phyloP scores from a whole-genome alignment of 2,888 invertebrate genomes.

The Mythimna impura region DNA sequence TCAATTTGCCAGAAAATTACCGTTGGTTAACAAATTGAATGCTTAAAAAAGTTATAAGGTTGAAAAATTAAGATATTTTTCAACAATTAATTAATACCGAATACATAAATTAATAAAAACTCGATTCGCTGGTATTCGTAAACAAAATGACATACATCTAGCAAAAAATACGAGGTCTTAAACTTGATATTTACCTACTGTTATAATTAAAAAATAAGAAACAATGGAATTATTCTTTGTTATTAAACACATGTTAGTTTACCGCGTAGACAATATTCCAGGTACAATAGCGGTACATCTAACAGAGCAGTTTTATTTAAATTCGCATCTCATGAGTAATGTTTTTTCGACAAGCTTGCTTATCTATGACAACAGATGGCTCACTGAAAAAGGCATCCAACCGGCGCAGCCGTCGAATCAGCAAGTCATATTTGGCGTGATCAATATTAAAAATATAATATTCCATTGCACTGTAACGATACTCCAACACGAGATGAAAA shows the following conservation, averaged over 20 bases:
- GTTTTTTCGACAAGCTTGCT: conserved; percentile 11
- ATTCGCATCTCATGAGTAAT: conserved; percentile 11
- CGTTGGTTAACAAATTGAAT: conserved; percentile 7
- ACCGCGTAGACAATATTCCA: conserved; percentile 10
- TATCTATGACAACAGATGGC: conserved; percentile 59
- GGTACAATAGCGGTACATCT: conserved; percentile 7
- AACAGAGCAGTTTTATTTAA: conserved; percentile 24
- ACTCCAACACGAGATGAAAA: conserved; percentile 56
- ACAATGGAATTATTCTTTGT: conserved; percentile 12
- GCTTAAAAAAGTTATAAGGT: neutral
- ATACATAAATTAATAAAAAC: neutral
- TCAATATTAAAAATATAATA: conserved; percentile 46
- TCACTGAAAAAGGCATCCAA: conserved; percentile 53
- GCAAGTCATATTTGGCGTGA: conserved; percentile 51
- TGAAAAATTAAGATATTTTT: conserved; percentile 1
- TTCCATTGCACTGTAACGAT: conserved; percentile 44
- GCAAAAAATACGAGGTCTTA: neutral
- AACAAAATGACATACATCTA: conserved; percentile 3
- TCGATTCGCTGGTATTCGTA: neutral
- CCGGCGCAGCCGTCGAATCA: conserved; percentile 41
- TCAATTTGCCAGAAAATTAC: neutral
- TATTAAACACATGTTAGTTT: conserved; percentile 11
- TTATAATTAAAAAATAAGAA: conserved; percentile 15
- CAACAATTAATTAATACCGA: conserved; percentile 1
- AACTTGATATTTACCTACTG: conserved; percentile 7